Evolutionary conservation across 2,888 invertebrate species (phyloP), one percentile per base, ranked within the genome.

Genomic region (Pachycephus smyrnensis): DNA sequence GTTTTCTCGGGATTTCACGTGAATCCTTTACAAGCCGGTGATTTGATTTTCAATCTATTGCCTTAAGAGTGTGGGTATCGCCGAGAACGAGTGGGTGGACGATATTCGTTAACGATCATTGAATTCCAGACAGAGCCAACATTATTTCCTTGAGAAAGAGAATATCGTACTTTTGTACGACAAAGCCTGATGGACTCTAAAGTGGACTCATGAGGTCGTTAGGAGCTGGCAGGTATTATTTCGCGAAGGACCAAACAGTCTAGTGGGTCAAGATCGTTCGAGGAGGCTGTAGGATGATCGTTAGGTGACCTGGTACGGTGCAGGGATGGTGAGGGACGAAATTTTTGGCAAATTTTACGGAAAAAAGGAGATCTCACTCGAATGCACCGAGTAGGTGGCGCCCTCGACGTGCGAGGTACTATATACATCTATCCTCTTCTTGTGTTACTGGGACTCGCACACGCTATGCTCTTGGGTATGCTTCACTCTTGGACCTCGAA

Each of bases 371-470:
- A 23, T 55, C 23, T 55, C 55, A 55, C 55, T 55, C 55, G 55
- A 55, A 55, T 55, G 23, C 55, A 74, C 80, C 83, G 80, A 80
- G 85, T 81, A 85, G 79, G 86, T 86, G 87, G 88, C 88, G 87
- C 85, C 86, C 86, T 84, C 86, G 68, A 80, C 80, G 82, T 77
- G 79, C 75, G 32, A 71, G 12, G 33, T 32, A 71, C 71, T 23
- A 32, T 12, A 71, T 15, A 32, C 71, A 6, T 23, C 55, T 55
- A 55, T 77, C 35, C 37, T 77, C 37, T 71, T 55, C 73, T 73
- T 68, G 33, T 73, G 37, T 83, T 78, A 82, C 78, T 77, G 76
- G 79, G 77, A 82, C 79, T 75, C 68, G 75, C 75, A 68, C 77
- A 73, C 40, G 76, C 71, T 31, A 71, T 32, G 71, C 32, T 71